A percentile compares a stretch with the other conserved stretches of the same genome.
phyloP scores from a whole-genome alignment of 2,113 vertebrate genomes.

The Taurulus bubalis region DNA sequence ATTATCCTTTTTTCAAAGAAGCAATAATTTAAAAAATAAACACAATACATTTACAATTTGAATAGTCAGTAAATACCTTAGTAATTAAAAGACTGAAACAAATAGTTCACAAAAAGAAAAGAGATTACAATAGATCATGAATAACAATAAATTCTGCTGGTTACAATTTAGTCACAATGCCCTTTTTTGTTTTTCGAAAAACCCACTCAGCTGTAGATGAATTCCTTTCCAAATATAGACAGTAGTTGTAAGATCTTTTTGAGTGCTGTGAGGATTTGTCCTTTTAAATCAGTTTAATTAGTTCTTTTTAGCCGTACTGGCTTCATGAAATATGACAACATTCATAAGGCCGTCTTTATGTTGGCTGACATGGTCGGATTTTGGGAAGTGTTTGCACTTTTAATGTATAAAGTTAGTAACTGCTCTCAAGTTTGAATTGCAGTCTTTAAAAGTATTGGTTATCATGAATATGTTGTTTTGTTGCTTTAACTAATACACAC shows the following conservation, averaged over 20 bases:
- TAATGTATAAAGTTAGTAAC: neutral
- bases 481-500: constrained; percentile 25
- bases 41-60: neutral
- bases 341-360: neutral
- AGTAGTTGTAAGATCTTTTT: neutral
- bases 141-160: neutral
- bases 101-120: neutral
- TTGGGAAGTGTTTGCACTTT: neutral
- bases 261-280: neutral
- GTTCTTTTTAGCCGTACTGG: neutral
- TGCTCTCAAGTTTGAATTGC: neutral
- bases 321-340: neutral
- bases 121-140: neutral
- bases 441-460: neutral
- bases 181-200: neutral
- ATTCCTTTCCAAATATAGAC: neutral
- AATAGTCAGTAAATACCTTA: neutral
- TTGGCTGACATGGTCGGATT: neutral
- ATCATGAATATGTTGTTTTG: neutral
- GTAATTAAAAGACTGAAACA: neutral
- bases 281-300: neutral
- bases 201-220: neutral
- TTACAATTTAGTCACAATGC: neutral
- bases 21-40: neutral
- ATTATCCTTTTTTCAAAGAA: neutral